Evolutionary conservation across 2,113 vertebrate species (phyloP).

Genomic region (Nothoprocta pentlandii): DNA sequence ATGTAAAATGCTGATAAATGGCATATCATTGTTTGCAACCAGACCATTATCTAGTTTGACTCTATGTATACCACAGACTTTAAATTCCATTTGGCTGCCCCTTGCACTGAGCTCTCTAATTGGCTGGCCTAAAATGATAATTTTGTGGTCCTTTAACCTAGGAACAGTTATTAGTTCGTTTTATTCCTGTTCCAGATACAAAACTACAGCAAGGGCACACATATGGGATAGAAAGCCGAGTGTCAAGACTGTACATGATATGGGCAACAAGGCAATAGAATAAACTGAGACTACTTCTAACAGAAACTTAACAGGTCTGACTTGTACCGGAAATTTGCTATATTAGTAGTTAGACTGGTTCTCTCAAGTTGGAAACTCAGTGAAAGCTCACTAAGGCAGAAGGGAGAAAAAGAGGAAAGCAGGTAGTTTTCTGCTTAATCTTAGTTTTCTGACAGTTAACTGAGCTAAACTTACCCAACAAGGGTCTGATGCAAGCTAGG

Average conservation of each 20-base stretch:
- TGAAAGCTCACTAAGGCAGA: no score
- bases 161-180: neutral
- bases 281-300: neutral
- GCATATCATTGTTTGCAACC: neutral
- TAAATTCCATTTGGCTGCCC: neutral
- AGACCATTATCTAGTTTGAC: neutral
- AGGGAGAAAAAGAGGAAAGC: no score
- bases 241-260: neutral
- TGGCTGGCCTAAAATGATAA: neutral
- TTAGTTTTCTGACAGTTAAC: neutral
- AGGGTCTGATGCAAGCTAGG: neutral
- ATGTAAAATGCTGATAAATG: neutral
- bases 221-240: neutral
- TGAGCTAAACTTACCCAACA: neutral
- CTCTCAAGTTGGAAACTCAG: neutral
- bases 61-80: fast-evolving
- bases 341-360: neutral
- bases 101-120: neutral
- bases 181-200: neutral
- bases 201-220: neutral
- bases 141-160: neutral
- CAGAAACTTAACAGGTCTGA: neutral
- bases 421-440: no score
- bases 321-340: neutral
- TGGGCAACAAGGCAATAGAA: neutral